Conservation (phyloP, 2,113 vertebrate genomes). For the Nerophis lumbriciformis region DNA sequence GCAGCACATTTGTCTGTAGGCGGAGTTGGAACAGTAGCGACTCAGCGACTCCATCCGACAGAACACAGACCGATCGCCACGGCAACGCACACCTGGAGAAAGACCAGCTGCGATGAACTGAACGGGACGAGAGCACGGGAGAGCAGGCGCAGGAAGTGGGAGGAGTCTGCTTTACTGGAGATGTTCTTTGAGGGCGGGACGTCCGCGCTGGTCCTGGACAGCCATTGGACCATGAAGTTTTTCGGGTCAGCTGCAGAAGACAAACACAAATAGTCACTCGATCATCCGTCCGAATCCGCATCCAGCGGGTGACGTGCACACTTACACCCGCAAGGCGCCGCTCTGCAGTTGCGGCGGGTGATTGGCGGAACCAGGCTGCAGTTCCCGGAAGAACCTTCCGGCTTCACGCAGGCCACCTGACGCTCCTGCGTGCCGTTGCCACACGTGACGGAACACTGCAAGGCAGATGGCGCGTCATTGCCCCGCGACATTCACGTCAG, state of each 20-base stretch:
- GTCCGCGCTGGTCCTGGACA: conserved; percentile 81
- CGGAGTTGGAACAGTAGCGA: conserved; percentile 83
- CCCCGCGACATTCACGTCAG: not conserved
- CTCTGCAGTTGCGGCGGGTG: conserved; percentile 71
- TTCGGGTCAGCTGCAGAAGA: conserved; percentile 73
- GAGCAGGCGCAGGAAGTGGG: not conserved
- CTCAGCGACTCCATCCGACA: conserved; percentile 86
- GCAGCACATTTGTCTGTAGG: conserved; percentile 89
- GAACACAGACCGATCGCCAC: conserved; percentile 87
- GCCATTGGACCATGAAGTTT: conserved; percentile 87
- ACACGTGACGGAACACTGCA: conserved; percentile 88
- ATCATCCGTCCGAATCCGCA: not conserved
- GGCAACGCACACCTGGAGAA: conserved; percentile 83
- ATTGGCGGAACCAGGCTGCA: conserved; percentile 78
- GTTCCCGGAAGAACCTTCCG: conserved; percentile 69
- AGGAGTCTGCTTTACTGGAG: conserved; percentile 78
- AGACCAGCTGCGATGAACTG: conserved; percentile 15
- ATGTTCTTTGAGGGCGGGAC: conserved; percentile 79
- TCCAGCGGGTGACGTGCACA: not conserved
- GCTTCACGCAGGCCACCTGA: conserved; percentile 80
- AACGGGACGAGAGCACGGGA: not conserved
- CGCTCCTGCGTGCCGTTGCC: conserved; percentile 89
- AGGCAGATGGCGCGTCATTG: conserved; percentile 6
- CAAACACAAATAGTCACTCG: conserved; percentile 7
- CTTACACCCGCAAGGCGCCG: conserved; percentile 68